A percentile compares a stretch with the other conserved stretches of the same genome.
These are phyloP conservation scores for Actias luna DNA, from an alignment of 2,888 invertebrate genomes.

Conservation along the genomic window DNA sequence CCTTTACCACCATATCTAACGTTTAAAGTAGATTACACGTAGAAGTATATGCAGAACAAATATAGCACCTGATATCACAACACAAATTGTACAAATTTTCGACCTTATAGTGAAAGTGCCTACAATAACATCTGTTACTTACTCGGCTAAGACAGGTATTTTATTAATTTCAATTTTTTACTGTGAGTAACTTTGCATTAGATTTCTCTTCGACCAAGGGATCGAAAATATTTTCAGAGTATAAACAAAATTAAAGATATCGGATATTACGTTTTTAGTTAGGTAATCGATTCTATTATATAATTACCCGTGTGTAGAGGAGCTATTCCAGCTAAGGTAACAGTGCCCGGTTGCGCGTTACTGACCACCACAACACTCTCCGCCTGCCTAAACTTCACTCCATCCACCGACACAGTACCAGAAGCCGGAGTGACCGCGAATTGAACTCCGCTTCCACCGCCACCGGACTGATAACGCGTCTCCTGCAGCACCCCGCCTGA, in stretches of 20 bases:
- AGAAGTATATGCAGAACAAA: neutral
- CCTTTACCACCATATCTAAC: neutral
- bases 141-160: too few species aligned
- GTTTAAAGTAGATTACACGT: neutral
- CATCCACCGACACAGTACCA: slow-evolving; percentile 56
- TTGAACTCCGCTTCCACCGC: slow-evolving; percentile 56
- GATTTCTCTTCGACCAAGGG: too few species aligned
- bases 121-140: too few species aligned
- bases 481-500: slow-evolving; percentile 64
- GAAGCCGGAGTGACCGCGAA: slow-evolving; percentile 58
- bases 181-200: too few species aligned
- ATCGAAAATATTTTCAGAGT: too few species aligned
- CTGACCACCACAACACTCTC: slow-evolving; percentile 77
- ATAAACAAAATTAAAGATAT: too few species aligned
- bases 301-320: slow-evolving; percentile 69
- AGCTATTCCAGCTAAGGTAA: slow-evolving; percentile 63
- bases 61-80: too few species aligned
- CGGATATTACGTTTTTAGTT: too few species aligned
- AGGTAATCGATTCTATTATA: neutral
- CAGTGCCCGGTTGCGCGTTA: slow-evolving; percentile 76
- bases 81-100: too few species aligned
- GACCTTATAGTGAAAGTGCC: too few species aligned
- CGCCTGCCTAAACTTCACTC: slow-evolving; percentile 84
- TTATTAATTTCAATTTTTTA: too few species aligned
- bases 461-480: slow-evolving; percentile 60